Conservation (phyloP, 2,113 vertebrate species). For the Argyrosomus japonicus region DNA sequence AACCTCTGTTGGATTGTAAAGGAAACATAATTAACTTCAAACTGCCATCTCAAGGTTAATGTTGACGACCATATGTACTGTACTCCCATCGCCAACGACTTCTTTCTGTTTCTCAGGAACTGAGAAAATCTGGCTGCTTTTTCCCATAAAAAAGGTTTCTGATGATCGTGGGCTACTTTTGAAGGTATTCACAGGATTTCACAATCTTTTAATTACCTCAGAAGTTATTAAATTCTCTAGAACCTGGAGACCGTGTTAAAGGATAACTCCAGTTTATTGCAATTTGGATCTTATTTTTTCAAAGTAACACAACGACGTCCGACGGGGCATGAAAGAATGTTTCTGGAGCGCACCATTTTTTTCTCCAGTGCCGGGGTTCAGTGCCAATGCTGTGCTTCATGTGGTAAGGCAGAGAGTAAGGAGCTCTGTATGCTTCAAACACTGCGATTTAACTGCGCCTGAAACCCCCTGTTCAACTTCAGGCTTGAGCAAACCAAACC, state of each 20-base stretch:
- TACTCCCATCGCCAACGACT: neutral
- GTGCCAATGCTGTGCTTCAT: neutral
- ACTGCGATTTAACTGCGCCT: too few relatives aligned
- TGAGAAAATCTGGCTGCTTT: slow-evolving; percentile 24
- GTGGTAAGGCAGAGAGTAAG: neutral
- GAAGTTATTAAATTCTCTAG: neutral
- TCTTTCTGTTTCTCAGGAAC: slow-evolving; percentile 7
- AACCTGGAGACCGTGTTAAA: neutral
- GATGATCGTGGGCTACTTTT: slow-evolving; percentile 15
- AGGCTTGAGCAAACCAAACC: too few relatives aligned
- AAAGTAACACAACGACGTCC: neutral
- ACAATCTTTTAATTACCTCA: neutral
- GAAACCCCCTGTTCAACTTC: too few relatives aligned
- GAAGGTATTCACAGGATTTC: neutral
- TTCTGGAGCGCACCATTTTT: neutral
- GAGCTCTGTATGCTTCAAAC: neutral
- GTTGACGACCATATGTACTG: slow-evolving; percentile 35
- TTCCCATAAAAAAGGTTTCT: neutral
- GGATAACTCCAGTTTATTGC: neutral
- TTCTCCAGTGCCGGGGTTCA: neutral
- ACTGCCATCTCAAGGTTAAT: slow-evolving; percentile 55
- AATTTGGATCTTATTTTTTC: neutral
- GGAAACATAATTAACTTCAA: slow-evolving; percentile 51
- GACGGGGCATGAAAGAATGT: neutral
- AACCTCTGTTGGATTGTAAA: slow-evolving; percentile 23